Conservation (phyloP, 2,113 vertebrate species). For the Callochromis pleurospilus region DNA sequence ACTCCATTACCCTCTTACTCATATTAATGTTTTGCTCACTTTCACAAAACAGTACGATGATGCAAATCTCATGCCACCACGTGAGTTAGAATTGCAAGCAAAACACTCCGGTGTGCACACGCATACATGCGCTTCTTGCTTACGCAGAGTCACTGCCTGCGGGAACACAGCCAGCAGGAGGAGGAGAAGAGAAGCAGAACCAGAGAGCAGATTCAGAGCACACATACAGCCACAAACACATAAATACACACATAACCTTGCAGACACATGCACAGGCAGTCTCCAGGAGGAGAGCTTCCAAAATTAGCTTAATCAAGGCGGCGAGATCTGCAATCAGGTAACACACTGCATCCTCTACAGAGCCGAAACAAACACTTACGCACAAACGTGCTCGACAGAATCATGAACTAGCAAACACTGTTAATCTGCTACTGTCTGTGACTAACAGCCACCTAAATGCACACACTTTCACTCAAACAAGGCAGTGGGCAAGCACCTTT, state of each 20-base stretch:
- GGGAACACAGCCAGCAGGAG: constrained; percentile 46
- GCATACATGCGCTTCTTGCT: constrained; percentile 6
- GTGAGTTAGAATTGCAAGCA: background rate
- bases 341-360: background rate
- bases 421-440: background rate
- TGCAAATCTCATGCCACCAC: background rate
- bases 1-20: background rate
- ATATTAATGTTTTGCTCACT: background rate
- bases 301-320: background rate
- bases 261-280: constrained; percentile 5
- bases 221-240: background rate
- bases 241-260: background rate
- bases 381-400: background rate
- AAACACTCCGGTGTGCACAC: background rate
- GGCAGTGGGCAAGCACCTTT: background rate
- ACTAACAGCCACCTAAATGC: background rate
- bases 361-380: background rate
- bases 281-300: constrained; percentile 12
- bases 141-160: constrained; percentile 53
- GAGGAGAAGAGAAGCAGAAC: constrained; percentile 6
- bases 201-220: constrained; percentile 7
- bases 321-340: constrained; percentile 9
- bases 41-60: background rate
- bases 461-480: background rate
- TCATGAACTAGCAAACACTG: background rate